Evolutionary conservation across 2,888 invertebrate species (phyloP).

Genomic region (Xanthorhoe designata): DNA sequence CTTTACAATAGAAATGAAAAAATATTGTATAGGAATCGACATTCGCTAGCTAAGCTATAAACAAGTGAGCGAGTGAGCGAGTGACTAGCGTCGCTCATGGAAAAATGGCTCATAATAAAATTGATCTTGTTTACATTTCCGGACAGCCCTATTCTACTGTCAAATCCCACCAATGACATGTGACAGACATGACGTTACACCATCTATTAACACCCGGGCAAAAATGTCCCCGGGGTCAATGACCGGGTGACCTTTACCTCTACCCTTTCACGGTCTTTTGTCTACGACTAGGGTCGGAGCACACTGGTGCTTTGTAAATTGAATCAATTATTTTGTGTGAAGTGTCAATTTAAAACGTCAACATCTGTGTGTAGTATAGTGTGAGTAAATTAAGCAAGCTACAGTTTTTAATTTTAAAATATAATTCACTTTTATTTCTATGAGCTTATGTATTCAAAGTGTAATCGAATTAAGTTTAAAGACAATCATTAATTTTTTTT

Average conservation of each 20-base stretch:
- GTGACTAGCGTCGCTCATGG: too few species aligned
- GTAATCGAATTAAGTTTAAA: too few species aligned
- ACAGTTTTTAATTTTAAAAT: not conserved
- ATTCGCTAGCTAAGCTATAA: too few species aligned
- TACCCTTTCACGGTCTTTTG: conserved; percentile 32
- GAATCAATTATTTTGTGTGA: not conserved
- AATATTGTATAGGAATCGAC: too few species aligned
- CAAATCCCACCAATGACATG: not conserved
- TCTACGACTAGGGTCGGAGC: conserved; percentile 22
- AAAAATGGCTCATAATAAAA: too few species aligned
- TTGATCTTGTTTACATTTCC: not conserved
- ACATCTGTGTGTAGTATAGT: not conserved
- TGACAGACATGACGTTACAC: conserved; percentile 19
- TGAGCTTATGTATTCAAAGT: too few species aligned
- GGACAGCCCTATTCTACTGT: not conserved
- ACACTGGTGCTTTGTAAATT: conserved; percentile 5
- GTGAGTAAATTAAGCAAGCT: not conserved
- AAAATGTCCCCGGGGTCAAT: conserved; percentile 50
- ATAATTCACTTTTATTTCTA: not conserved
- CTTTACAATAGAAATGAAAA: too few species aligned
- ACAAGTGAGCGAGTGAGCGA: too few species aligned
- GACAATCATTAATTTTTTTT: too few species aligned
- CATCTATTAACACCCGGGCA: conserved; percentile 44
- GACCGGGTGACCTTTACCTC: conserved; percentile 56
- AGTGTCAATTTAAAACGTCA: not conserved